Base-by-base conservation (phyloP, 2,888 invertebrate species). In the Malacosoma neustria region DNA sequence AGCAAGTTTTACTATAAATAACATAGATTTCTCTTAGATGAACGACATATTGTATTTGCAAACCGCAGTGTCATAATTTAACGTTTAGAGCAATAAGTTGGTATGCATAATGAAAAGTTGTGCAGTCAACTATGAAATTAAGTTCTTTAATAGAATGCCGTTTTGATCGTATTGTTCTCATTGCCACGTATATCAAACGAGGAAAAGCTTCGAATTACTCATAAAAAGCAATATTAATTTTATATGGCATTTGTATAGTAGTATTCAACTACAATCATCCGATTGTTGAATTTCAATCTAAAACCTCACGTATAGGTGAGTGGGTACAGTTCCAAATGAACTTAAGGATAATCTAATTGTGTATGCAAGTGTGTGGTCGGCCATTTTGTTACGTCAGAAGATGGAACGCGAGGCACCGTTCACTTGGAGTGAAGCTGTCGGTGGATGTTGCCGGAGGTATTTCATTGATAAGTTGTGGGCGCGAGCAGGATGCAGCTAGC, bases 381-480 rank as follows among this genome's bases (percentile, higher is more conserved):
- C 77, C 77, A 81, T 81, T 70, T 81, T 81, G 73, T 77, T 68
- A 77, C 77, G 76, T 79, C 77, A 77, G 63, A 61, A 56, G 52
- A 63, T 70, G 71, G 67, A 75, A 68, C 76, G 72, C 68, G 71
- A 72, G 71, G 72, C 72, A 72, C 73, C 73, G 76, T 69, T 70
- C 60, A 22, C 22, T 56, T 58, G 57, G 51, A 45, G 41, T 48
- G 54, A 55, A 62, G 61, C 60, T 49, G 57, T 48, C 61, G 61
- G 54, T 58, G 56, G 53, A 54, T 59, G 22, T 22, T 22, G 22
- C 59, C 63, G 63, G 63, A 72, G 72, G 75, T 72, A 79, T 81
- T 77, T 75, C 80, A 82, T 81, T 82, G 82, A 82, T 81, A 81
- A 81, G 60, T 74, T 58, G 69, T 56, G 64, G 60, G 67, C 68